These are phyloP conservation scores for Anser brachyrhynchus DNA, from an alignment of 2,113 vertebrate species.

Conservation along the genomic window DNA sequence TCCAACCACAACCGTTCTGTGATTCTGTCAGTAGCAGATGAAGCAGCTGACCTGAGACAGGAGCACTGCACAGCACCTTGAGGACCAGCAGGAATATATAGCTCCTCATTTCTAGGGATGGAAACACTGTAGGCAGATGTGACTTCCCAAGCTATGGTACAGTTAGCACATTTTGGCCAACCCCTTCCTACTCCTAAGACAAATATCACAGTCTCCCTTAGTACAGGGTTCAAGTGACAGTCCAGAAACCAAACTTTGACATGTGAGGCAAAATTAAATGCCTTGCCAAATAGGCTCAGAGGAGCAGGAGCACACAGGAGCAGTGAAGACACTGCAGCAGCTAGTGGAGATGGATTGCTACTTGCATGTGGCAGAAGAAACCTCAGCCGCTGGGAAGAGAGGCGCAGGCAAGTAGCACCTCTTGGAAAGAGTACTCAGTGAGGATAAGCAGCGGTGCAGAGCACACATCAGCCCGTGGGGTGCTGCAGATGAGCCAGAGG, in stretches of 20 bases:
- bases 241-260: neutral
- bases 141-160: neutral
- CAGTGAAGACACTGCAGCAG: neutral
- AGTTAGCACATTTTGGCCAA: neutral
- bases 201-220: neutral
- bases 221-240: neutral
- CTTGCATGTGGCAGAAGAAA: neutral
- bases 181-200: neutral
- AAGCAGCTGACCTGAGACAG: neutral
- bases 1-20: no score
- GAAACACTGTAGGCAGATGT: neutral
- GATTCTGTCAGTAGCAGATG: no score
- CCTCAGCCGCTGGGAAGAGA: neutral
- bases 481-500: accelerated
- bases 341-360: neutral
- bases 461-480: accelerated
- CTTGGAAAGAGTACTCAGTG: neutral
- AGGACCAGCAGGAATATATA: neutral
- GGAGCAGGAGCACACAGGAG: neutral
- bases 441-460: neutral
- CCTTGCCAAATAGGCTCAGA: neutral
- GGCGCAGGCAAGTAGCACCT: neutral
- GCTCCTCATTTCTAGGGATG: neutral
- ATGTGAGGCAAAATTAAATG: neutral
- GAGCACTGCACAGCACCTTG: neutral